Evolutionary conservation across 1,140 invertebrate genomes (phyloP), one percentile per base, ranked within the genome.

Genomic region (Hermetia illucens): DNA sequence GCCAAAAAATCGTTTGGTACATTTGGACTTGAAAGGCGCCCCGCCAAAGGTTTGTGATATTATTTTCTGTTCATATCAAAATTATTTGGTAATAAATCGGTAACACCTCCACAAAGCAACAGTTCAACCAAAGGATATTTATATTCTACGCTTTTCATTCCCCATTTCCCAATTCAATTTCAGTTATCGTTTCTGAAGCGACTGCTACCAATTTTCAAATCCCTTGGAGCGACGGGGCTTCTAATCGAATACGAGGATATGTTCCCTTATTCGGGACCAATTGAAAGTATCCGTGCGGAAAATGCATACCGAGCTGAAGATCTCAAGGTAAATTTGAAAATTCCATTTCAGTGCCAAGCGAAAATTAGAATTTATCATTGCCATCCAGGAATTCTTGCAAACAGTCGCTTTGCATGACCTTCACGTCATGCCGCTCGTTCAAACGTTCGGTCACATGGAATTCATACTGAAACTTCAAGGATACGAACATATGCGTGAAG

Each of bases 201-300:
- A 36, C 44, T 93, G 1, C 71, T 95, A 34, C 76, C 77, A 3
- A 62, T 88, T 39, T 52, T 95, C 1, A 77, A 76, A 48, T 68
- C 70, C 32, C 56, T 87, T 48, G 88, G 81, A 15, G 86, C 84
- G 1, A 96, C 85, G 31, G 90, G 88, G 2, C 60, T 96, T 18
- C 64, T 96, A 2, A 63, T 95, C 36, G 94, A 98, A 61, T 98
- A 95, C 66, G 94, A 98, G 65, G 94, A 98, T 50, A 95, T 93
- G 85, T 98, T 97, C 62, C 93, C 93, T 0, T 97, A 83, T 60
- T 67, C 64, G 17, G 85, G 77, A 1, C 55, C 62, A 1, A 56
- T 97, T 3, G 61, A 57, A 37, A 58, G 68, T 34, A 61, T 93
- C 5, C 66, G 74, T 2, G 79, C 88, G 3, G 65, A 63, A 21